phyloP scores from a whole-genome alignment of 2,113 vertebrate species.

The Rhizomys pruinosus region DNA sequence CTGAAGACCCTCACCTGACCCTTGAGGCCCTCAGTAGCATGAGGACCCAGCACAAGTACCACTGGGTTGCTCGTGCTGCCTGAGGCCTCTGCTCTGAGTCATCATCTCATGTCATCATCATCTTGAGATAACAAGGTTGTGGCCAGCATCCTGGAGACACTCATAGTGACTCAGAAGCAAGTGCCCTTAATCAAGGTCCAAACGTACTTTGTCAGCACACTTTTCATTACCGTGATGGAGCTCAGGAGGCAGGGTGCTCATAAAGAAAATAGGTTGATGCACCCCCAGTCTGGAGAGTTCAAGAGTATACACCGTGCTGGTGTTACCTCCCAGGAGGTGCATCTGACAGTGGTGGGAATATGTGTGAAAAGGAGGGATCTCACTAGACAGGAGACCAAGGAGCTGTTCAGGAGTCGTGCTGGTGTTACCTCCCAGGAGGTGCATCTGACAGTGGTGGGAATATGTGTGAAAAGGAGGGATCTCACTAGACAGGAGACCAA shows the following conservation, averaged over 20 bases:
- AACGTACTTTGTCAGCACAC: background rate
- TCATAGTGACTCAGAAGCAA: background rate
- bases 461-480: background rate
- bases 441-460: background rate
- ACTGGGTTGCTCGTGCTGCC: background rate
- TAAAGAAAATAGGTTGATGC: background rate
- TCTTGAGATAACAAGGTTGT: background rate
- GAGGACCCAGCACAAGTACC: background rate
- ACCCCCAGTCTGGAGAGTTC: too few species aligned
- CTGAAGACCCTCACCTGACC: background rate
- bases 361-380: background rate
- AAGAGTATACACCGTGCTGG: too few species aligned
- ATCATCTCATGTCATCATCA: background rate
- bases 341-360: background rate
- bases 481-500: background rate
- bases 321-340: too few species aligned
- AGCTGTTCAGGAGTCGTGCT: background rate
- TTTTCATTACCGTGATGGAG: background rate
- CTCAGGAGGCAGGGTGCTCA: background rate
- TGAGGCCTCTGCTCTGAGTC: background rate
- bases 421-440: too few species aligned
- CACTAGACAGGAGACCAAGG: background rate
- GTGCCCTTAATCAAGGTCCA: background rate
- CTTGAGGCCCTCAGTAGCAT: background rate
- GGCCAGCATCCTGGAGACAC: background rate